These are phyloP conservation scores for Aurelia sp. DNA, from an alignment of 30 jellyfish, hydroid and myxozoan species.

Conservation along the genomic window DNA sequence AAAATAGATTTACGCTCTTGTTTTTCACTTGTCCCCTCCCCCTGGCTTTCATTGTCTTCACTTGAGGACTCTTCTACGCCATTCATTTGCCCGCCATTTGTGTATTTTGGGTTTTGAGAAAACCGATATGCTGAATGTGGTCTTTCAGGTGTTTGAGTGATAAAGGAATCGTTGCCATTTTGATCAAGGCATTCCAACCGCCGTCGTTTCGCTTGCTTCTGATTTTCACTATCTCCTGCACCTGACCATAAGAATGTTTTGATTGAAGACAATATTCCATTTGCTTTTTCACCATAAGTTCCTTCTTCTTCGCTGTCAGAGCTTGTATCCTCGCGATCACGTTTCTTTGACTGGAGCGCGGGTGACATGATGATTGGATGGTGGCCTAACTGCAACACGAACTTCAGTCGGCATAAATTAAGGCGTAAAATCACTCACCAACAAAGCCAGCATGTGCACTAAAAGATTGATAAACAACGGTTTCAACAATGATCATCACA, in stretches of 20 bases:
- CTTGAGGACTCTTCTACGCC: neutral
- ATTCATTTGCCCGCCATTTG: slow-evolving; percentile 23
- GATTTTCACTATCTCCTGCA: slow-evolving; percentile 53
- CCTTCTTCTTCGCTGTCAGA: slow-evolving; percentile 34
- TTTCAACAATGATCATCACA: no score
- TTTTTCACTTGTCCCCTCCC: slow-evolving; percentile 27
- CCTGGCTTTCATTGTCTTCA: slow-evolving; percentile 12
- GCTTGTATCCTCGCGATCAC: slow-evolving; percentile 67
- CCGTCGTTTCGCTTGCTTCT: slow-evolving; percentile 51
- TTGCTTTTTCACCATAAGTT: slow-evolving; percentile 49
- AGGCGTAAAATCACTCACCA: neutral
- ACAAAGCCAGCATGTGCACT: neutral
- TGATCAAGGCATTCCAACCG: slow-evolving; percentile 65
- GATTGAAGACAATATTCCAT: slow-evolving; percentile 76
- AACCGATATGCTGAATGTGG: slow-evolving; percentile 27
- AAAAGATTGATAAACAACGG: neutral
- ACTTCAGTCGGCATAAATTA: slow-evolving; percentile 42
- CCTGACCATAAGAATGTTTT: slow-evolving; percentile 80
- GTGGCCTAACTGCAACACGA: slow-evolving; percentile 35
- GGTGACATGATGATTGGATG: slow-evolving; percentile 62
- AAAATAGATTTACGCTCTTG: slow-evolving; percentile 74
- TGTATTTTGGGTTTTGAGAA: neutral
- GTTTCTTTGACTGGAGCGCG: slow-evolving; percentile 76
- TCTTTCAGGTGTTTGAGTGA: slow-evolving; percentile 66
- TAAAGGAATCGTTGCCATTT: slow-evolving; percentile 74